phyloP scores from a whole-genome alignment of 2,797 vertebrate genomes.

The Pampus argenteus region DNA sequence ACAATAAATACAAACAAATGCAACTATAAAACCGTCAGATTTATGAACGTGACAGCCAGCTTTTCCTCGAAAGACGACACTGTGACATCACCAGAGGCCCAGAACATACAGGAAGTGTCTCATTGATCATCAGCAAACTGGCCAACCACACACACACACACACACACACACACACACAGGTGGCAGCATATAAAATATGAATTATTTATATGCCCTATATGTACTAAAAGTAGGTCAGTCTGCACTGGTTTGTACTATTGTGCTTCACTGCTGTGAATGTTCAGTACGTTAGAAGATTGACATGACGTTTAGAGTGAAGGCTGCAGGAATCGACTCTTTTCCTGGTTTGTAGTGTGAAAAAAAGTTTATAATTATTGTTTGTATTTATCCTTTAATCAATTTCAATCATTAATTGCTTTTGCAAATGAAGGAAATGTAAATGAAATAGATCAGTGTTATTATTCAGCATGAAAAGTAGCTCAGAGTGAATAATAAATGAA shows the following conservation, averaged over 20 bases:
- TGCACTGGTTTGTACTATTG: background rate
- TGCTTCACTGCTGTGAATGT: background rate
- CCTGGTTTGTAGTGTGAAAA: background rate
- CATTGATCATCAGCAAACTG: no score
- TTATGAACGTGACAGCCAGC: no score
- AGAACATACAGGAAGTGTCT: no score
- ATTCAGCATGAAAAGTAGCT: no score
- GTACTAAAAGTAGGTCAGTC: conserved; percentile 56
- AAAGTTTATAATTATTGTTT: no score
- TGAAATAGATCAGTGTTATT: no score
- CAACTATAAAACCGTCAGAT: no score
- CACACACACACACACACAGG: conserved; percentile 2
- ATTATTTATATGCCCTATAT: conserved; percentile 51
- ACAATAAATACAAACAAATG: no score
- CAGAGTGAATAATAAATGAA: no score
- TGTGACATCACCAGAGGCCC: no score
- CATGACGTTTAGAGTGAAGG: no score
- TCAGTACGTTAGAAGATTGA: background rate
- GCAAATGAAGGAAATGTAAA: background rate
- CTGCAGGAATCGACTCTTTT: background rate
- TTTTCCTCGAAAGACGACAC: no score
- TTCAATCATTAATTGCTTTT: background rate
- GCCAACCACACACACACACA: background rate
- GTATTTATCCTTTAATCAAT: background rate
- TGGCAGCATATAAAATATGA: conserved; percentile 46